Percentiles rank a stretch among this genome's conserved stretches.
These are phyloP conservation scores for Lethocerus indicus DNA, from an alignment of 1,140 invertebrate species.

Conservation along the genomic window DNA sequence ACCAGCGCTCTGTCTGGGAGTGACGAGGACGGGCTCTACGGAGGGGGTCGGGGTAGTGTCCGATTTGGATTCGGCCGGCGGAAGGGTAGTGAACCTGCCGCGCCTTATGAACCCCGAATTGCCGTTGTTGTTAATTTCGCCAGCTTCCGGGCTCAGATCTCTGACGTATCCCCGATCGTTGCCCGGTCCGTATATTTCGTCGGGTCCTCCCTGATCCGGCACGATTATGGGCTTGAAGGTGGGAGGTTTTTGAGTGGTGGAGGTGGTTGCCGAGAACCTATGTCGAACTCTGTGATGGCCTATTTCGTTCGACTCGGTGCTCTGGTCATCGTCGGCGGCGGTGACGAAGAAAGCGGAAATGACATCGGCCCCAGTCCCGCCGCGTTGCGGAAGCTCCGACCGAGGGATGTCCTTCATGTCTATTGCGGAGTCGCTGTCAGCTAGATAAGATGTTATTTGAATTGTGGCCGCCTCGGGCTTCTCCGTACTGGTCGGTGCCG, in stretches of 20 bases:
- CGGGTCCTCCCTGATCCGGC: neutral
- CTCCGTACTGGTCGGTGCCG: no score
- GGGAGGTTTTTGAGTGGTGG: neutral
- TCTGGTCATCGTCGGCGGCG: conserved; percentile 8
- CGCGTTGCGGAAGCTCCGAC: conserved; percentile 1
- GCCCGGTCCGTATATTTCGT: neutral
- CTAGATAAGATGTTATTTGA: conserved; percentile 16
- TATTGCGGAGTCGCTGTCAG: conserved; percentile 12
- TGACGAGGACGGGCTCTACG: neutral
- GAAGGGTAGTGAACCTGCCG: neutral
- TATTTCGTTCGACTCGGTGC: neutral
- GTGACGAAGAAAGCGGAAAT: conserved; percentile 16
- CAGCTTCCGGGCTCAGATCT: no score
- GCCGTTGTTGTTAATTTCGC: neutral
- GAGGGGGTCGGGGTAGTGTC: neutral
- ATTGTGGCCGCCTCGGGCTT: no score
- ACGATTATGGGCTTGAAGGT: conserved; percentile 10
- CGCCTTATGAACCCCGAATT: neutral
- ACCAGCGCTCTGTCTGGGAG: neutral
- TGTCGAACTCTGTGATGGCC: neutral
- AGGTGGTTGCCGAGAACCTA: neutral
- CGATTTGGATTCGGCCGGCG: neutral
- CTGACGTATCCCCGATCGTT: no score
- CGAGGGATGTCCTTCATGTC: neutral
- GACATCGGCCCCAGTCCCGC: conserved; percentile 5